Percentiles rank a stretch among this genome's conserved stretches.
Evolutionary conservation across 2,888 invertebrate genomes (phyloP).

Genomic region (Calameuta filiformis): DNA sequence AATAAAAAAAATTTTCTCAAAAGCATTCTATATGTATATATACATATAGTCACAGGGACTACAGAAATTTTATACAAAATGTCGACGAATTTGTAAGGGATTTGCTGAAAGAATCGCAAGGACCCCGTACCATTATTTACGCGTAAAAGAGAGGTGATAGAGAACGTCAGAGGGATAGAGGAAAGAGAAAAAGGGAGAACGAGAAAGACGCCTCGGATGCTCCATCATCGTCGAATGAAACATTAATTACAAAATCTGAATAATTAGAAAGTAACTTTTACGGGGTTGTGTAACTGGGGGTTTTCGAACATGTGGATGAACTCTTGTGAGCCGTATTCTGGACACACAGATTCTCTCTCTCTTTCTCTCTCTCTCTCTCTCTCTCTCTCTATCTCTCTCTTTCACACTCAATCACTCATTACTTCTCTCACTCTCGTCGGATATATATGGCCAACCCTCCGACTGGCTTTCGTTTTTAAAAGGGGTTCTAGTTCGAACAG

Average conservation of each 20-base stretch:
- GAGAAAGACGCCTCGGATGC: conserved; percentile 41
- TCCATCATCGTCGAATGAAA: conserved; percentile 58
- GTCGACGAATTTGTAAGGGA: background rate
- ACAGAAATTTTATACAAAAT: background rate
- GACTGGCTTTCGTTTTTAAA: conserved; percentile 32
- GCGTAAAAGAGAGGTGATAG: background rate
- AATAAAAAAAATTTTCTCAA: background rate
- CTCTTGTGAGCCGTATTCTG: conserved; percentile 4
- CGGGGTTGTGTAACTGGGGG: conserved; percentile 31
- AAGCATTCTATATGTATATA: background rate
- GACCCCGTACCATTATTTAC: too few species aligned
- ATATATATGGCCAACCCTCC: background rate
- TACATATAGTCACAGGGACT: background rate
- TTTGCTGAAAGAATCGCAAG: background rate
- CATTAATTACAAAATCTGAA: conserved; percentile 65
- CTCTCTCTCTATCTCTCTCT: conserved; percentile 17
- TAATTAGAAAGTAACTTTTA: conserved; percentile 63
- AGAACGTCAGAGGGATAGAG: conserved; percentile 11
- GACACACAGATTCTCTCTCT: background rate
- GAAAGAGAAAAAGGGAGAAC: conserved; percentile 37
- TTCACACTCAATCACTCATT: background rate
- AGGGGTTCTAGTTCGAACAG: conserved; percentile 44
- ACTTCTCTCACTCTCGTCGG: background rate
- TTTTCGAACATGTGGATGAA: conserved; percentile 6
- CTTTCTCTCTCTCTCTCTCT: conserved; percentile 15